Base-by-base conservation (phyloP, 2,888 invertebrate genomes). In the Litoditis marina region DNA sequence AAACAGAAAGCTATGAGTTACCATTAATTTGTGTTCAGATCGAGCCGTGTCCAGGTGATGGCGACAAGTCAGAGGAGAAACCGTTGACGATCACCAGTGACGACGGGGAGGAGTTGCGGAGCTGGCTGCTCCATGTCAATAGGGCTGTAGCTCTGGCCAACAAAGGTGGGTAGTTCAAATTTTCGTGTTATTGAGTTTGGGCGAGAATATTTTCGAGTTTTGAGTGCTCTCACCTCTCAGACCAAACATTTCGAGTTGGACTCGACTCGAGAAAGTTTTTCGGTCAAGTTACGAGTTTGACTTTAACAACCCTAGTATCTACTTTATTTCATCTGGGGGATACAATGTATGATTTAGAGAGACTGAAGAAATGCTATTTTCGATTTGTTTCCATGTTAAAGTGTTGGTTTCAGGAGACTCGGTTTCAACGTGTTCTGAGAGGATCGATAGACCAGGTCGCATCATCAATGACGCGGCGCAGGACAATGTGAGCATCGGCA, bases 401-500 rank as follows among this genome's bases (percentile, higher is more conserved):
- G 27, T 32, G 6, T 30, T 30, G 32, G 28, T 63, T 72, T 28
- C 56, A 73, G 74, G 65, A 44, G 75, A 73, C 30, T 61, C 70
- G 4, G 7, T 66, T 5, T 75, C 75, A 13, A 65, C 57, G 0
- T 68, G 71, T 28, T 73, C 75, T 3, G 69, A 68, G 32, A 44
- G 36, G 39, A 56, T 31, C 65, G 68, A 42, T 58, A 66, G 46
- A 42, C 7, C 58, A 55, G 4, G 54, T 60, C 42, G 57, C 44
- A 25, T 49, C 25, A 19, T 11, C 28, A 36, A 42, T 31, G 53
- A 58, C 34, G 22, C 60, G 19, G 66, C 65, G 13, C 62, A 65
- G 7, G 78, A 78, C 52, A 68, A 75, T 1, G 74, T 66, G 39
- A 76, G 78, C 56, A 70, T 76, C 7, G 66, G 69, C 11, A 77